These are phyloP conservation scores for Pituophis catenifer DNA, from an alignment of 2,113 vertebrate species.

Conservation along the genomic window DNA sequence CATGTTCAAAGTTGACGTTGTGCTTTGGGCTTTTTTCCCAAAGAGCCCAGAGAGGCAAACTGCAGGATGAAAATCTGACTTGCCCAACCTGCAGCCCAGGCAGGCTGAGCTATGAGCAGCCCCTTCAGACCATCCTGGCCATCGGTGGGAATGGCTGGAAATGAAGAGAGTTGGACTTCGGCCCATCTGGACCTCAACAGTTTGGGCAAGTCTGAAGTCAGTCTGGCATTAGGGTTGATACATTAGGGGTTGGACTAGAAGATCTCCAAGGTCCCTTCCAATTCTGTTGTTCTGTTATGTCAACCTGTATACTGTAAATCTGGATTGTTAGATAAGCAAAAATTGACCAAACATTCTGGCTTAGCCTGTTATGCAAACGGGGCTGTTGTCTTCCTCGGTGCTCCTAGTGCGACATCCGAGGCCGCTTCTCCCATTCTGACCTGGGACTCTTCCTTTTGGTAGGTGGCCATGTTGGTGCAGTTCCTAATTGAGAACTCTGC, in stretches of 20 bases:
- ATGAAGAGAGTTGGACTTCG: not conserved
- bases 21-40: not conserved
- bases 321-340: not conserved
- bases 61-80: not conserved
- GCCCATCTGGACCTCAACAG: not conserved
- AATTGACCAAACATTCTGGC: not conserved
- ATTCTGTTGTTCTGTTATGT: not conserved
- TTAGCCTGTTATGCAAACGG: not conserved
- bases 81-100: not conserved
- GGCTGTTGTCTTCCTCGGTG: not conserved
- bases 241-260: not conserved
- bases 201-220: not conserved
- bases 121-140: not conserved
- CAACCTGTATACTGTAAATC: not conserved
- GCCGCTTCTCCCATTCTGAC: not conserved
- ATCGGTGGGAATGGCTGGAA: not conserved
- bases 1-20: not conserved
- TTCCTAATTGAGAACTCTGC: slow-evolving; percentile 76
- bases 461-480: slow-evolving; percentile 77
- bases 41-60: not conserved
- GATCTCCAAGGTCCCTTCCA: not conserved
- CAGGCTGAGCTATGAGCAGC: not conserved
- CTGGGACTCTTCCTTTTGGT: slow-evolving; percentile 7
- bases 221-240: not conserved
- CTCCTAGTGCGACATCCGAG: not conserved